Base-by-base conservation (phyloP, 2,888 invertebrate genomes). In the Sesamia inferens region DNA sequence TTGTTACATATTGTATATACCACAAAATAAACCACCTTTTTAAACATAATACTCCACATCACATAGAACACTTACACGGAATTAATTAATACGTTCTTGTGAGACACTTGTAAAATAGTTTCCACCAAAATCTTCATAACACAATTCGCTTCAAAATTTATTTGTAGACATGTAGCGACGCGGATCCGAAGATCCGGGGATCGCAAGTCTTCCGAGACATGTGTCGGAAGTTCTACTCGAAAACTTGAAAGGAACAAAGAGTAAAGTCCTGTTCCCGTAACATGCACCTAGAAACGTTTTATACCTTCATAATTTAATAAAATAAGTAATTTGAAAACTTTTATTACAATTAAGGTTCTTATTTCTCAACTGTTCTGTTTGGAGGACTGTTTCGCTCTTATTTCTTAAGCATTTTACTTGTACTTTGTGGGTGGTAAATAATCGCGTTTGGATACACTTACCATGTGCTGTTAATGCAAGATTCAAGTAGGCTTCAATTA, bases 221-320 rank as follows among this genome's bases (percentile, higher is more conserved):
- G 92, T 93, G 94, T 94, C 91, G 91, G 91, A 95, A 95, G 91
- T 95, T 95, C 88, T 85, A 82, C 92, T 88, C 86, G 87, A 89
- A 93, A 95, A 95, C 92, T 95, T 93, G 85, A 86, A 87, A 85
- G 88, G 91, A 88, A 85, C 91, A 88, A 92, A 94, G 93, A 92
- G 94, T 90, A 91, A 92, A 94, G 91, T 88, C 93, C 90, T 95
- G 94, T 94, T 91, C 89, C 85, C 84, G 87, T 90, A 89, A 88
- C 89, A 88, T 88, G 88, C 85, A 84, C 82, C 78, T 81, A 85
- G 87, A 82, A 84, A 84, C 85, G 86, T 88, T 87, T 88, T 85
- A 86, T 87, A 87, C 88, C 88, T 88, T 85, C 77, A 87, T 89
- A 90, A 91, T 91, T 90, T 88, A 85, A 90, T 90, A 87, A 88